Base-by-base conservation (phyloP, 2,888 invertebrate species). In the Diarsia dahlii region DNA sequence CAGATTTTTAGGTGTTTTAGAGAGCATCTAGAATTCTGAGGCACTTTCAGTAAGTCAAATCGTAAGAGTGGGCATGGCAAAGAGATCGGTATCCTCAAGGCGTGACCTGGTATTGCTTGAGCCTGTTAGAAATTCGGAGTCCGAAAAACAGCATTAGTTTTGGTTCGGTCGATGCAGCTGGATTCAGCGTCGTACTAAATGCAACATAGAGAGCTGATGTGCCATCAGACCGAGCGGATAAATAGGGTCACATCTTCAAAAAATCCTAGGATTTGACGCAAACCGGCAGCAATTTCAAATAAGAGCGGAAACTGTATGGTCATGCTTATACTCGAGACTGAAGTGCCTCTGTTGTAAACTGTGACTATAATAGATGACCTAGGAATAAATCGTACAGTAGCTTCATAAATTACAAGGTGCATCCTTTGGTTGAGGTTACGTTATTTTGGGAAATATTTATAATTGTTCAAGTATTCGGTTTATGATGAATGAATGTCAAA, bases 321-420 rank as follows among this genome's bases (percentile, higher is more conserved):
- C 80, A 77, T 63, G 48, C 18, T 62, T 46, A 10, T 54, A 39
- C 2, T 13, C 20, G 9, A 77, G 12, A 54, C 3, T 75, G 20
- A 28, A 23, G 28, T n/a, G 48, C 56, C 45, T 28, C 60, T 52
- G 28, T n/a, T 50, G n/a, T 54, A 50, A 54, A 46, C 58, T n/a
- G 34, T 45, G 48, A 45, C 81, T 48, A 18, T 54, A 67, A 75
- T 81, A 81, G 81, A 63, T 56, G 81, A 67, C 81, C 81, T 81
- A 81, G 54, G 13, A 54, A 74, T 62, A 45, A 66, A 81, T 66
- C 6, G 28, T 66, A 45, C 46, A 62, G 54, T 39, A 64, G 81
- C 45, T 50, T 46, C 50, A 62, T 81, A 54, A 54, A 74, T 48
- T 23, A 54, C 15, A 20, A 54, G 13, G 15, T n/a, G 13, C 50